Evolutionary conservation across 2,888 invertebrate genomes (phyloP).

Genomic region (Plagodis pulveraria): DNA sequence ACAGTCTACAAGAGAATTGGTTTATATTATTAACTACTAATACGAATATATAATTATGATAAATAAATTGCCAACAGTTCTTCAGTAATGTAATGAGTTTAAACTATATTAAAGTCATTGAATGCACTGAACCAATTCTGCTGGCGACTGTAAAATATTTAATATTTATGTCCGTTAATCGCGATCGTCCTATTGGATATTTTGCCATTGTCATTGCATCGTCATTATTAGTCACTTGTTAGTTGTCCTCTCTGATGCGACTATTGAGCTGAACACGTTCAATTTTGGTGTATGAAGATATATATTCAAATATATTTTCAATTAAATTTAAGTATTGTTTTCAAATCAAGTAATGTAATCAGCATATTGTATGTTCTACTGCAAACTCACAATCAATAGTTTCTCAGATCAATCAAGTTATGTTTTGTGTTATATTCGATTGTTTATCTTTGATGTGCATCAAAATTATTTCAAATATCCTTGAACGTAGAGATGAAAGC

Average conservation of each 20-base stretch:
- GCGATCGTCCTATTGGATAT: slow-evolving; percentile 58
- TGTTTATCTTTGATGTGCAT: no score
- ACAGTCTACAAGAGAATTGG: slow-evolving; percentile 59
- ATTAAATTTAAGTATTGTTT: no score
- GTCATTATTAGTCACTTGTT: slow-evolving; percentile 60
- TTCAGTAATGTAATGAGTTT: slow-evolving; percentile 28
- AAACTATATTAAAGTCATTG: slow-evolving; percentile 25
- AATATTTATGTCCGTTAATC: slow-evolving; percentile 53
- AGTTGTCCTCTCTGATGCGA: slow-evolving; percentile 50
- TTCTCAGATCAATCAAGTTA: no score
- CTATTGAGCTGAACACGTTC: slow-evolving; percentile 43
- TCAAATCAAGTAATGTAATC: no score
- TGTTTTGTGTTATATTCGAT: no score
- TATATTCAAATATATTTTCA: no score
- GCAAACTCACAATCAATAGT: no score
- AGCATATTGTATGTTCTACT: no score
- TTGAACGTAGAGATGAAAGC: no score
- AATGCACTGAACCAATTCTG: slow-evolving; percentile 49
- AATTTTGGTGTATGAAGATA: no score
- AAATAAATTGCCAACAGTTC: slow-evolving; percentile 24
- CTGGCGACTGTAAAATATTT: slow-evolving; percentile 45
- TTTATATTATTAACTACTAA: slow-evolving; percentile 39
- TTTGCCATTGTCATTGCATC: slow-evolving; percentile 56
- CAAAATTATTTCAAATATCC: no score
- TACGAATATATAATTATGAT: slow-evolving; percentile 17